A percentile compares a stretch with the other conserved stretches of the same genome.
These are phyloP conservation scores for Lepilemur septentrionalis DNA, from an alignment of 2,797 vertebrate species.

Conservation along the genomic window DNA sequence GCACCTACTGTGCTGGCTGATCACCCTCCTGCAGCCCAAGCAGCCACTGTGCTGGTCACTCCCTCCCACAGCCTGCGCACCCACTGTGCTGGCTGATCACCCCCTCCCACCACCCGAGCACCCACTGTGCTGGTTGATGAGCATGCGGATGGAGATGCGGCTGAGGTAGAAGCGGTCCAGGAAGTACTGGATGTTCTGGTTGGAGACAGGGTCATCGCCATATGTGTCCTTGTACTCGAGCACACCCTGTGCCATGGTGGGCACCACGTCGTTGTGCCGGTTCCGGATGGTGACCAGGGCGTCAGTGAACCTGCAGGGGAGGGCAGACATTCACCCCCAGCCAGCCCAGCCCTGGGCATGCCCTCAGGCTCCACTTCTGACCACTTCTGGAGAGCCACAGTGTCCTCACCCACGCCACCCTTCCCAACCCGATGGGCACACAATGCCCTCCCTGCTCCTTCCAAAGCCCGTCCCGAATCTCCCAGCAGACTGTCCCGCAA, in stretches of 20 bases:
- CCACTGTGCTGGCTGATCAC: slow-evolving; percentile 91
- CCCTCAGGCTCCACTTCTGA: neutral
- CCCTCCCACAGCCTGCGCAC: slow-evolving; percentile 44
- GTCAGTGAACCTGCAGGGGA: slow-evolving; percentile 88
- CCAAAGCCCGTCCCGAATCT: neutral
- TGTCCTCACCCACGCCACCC: neutral
- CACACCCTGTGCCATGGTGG: slow-evolving; percentile 96
- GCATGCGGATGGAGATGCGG: slow-evolving; percentile 98
- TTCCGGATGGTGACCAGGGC: slow-evolving; percentile 95
- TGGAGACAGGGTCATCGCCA: slow-evolving; percentile 91
- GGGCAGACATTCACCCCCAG: too few relatives aligned
- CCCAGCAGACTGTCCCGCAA: neutral
- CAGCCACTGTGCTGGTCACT: too few relatives aligned
- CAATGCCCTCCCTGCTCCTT: neutral
- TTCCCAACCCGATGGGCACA: neutral
- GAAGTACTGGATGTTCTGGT: slow-evolving; percentile 98
- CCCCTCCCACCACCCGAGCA: neutral
- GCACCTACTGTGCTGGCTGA: too few relatives aligned
- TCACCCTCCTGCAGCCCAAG: fast-evolving
- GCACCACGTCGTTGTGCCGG: slow-evolving; percentile 96
- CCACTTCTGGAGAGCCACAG: neutral
- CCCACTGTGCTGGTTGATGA: slow-evolving; percentile 98
- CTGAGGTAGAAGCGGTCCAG: slow-evolving; percentile 97
- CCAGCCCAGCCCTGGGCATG: neutral
- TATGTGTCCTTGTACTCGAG: slow-evolving; percentile 95